These are phyloP conservation scores for Sander vitreus DNA, from an alignment of 2,113 vertebrate genomes.

Conservation along the genomic window DNA sequence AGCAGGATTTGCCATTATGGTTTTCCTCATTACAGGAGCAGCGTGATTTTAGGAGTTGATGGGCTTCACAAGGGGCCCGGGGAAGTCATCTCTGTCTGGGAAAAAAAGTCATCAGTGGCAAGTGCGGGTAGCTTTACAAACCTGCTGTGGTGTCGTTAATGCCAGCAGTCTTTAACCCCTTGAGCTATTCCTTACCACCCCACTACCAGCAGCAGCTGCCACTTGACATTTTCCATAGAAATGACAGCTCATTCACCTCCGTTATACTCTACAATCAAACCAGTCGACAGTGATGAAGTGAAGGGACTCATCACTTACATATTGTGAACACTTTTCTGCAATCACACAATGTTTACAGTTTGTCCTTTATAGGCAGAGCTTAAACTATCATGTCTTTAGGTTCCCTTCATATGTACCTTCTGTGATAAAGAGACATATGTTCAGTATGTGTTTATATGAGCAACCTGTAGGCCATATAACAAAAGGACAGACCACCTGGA, in stretches of 20 bases:
- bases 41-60: conserved; percentile 62
- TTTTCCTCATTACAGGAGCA: conserved; percentile 77
- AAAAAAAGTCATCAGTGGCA: conserved; percentile 40
- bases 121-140: conserved; percentile 2
- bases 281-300: not conserved
- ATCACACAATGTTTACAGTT: conserved; percentile 28
- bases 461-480: not conserved
- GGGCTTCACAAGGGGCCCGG: conserved; percentile 26
- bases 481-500: not conserved
- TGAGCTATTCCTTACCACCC: conserved; percentile 34
- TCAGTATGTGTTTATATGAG: not conserved
- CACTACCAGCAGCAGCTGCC: conserved; percentile 47
- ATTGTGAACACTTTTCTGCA: conserved; percentile 14
- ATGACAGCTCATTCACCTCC: conserved; percentile 16
- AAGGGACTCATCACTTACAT: conserved; percentile 26
- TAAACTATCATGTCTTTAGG: not conserved
- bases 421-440: not conserved
- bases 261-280: conserved; percentile 20
- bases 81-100: conserved; percentile 41
- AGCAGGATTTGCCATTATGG: conserved; percentile 65
- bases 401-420: not conserved
- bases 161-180: conserved; percentile 55
- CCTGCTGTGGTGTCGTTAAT: conserved; percentile 53
- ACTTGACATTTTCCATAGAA: conserved; percentile 35
- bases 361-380: not conserved